Evolutionary conservation across 1,140 invertebrate species (phyloP).

Genomic region (Pogonognathellus flavescens): DNA sequence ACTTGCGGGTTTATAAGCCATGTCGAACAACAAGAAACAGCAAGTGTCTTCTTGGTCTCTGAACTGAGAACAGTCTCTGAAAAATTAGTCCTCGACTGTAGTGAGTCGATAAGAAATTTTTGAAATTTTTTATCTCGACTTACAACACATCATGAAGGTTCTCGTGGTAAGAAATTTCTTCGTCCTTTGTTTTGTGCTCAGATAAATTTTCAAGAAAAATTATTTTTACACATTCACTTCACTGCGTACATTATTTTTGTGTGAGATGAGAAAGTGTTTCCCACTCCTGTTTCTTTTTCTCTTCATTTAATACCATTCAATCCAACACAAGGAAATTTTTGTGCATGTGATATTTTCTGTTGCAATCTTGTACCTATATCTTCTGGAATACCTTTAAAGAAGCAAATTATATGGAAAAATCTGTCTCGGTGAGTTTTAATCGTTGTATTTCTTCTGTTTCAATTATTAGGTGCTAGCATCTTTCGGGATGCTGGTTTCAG

Average conservation of each 20-base stretch:
- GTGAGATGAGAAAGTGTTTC: not conserved
- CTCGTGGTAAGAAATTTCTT: conserved; percentile 45
- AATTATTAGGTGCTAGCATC: conserved; percentile 72
- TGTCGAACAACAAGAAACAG: conserved; percentile 20
- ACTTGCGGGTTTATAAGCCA: conserved; percentile 48
- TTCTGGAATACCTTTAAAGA: too few relatives aligned
- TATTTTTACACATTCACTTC: too few relatives aligned
- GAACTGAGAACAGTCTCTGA: conserved; percentile 19
- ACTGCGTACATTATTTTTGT: not conserved
- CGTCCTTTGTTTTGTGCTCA: not conserved
- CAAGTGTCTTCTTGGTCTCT: conserved; percentile 17
- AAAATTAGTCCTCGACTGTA: not conserved
- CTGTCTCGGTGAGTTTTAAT: not conserved
- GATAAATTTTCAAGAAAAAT: not conserved
- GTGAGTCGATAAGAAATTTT: conserved; percentile 42
- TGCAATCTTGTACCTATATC: not conserved
- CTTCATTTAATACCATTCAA: too few relatives aligned
- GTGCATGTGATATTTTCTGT: not conserved
- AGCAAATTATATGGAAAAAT: not conserved
- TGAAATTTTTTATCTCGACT: not conserved
- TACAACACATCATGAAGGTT: conserved; percentile 40
- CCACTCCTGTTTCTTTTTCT: not conserved
- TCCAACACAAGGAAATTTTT: not conserved
- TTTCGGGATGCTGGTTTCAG: conserved; percentile 70
- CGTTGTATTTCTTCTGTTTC: conserved; percentile 28